Evolutionary conservation across 2,113 vertebrate genomes (phyloP).

Genomic region (Numenius arquata): DNA sequence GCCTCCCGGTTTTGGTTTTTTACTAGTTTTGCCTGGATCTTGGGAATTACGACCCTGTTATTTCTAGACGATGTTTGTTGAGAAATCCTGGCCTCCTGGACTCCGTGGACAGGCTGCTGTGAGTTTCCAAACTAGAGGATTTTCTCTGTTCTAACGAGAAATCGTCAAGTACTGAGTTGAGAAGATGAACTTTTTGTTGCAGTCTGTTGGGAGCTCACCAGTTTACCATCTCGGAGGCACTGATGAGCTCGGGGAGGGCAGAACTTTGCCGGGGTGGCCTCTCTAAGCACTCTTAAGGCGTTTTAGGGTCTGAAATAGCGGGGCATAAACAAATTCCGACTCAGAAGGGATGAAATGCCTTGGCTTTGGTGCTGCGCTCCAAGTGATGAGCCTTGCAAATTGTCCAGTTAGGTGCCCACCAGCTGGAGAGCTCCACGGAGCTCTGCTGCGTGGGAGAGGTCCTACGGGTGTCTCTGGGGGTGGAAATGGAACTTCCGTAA

Average conservation of each 20-base stretch:
- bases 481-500: not conserved
- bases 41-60: not conserved
- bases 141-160: not conserved
- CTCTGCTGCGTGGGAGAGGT: not conserved
- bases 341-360: not conserved
- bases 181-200: not conserved
- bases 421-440: not conserved
- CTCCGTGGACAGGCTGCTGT: not conserved
- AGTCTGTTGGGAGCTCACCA: not conserved
- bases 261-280: not conserved
- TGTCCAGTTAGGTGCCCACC: not conserved
- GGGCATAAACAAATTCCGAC: not conserved
- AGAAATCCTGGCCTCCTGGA: not conserved
- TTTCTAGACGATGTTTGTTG: not conserved
- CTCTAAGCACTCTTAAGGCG: accelerated
- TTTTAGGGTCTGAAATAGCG: not conserved
- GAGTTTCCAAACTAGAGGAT: not conserved
- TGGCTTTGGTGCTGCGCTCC: not conserved
- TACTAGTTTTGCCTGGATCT: not conserved
- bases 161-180: not conserved
- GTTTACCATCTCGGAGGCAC: accelerated
- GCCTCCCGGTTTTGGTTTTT: not conserved
- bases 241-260: not conserved
- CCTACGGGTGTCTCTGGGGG: not conserved
- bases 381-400: not conserved